Percentiles rank a stretch among this genome's conserved stretches.
Conservation (phyloP, 1,140 invertebrate genomes). For the Lasaia peninsularis region DNA sequence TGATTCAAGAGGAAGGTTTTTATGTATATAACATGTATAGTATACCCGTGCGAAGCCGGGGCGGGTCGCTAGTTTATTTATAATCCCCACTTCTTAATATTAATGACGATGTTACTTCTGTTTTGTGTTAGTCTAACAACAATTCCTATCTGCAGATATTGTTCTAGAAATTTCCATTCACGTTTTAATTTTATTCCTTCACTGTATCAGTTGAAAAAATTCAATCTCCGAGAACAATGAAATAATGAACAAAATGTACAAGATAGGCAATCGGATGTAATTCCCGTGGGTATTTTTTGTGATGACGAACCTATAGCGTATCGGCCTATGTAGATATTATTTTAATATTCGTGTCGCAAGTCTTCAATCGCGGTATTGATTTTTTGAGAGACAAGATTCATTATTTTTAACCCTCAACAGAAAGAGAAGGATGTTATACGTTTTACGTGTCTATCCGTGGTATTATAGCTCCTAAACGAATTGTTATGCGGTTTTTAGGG, state of each 20-base stretch:
- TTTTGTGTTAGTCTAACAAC: no score
- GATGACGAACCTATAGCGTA: constrained; percentile 38
- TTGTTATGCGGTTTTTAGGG: no score
- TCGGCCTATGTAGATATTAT: constrained; percentile 42
- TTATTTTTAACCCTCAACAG: neutral
- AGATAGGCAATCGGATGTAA: constrained; percentile 53
- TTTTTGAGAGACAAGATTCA: constrained; percentile 18
- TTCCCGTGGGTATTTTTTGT: constrained; percentile 55
- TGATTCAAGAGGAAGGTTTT: no score
- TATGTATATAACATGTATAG: no score
- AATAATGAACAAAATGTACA: constrained; percentile 40
- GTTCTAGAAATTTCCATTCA: neutral
- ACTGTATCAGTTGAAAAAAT: constrained; percentile 1
- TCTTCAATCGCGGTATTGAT: constrained; percentile 41
- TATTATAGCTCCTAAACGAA: no score
- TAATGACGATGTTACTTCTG: no score
- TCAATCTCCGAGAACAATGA: constrained; percentile 15
- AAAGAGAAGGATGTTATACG: no score
- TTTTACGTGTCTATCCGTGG: no score
- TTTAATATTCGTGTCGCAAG: constrained; percentile 58
- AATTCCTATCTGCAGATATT: no score
- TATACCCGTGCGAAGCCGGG: no score
- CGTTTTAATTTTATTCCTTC: neutral
- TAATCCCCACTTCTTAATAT: no score
- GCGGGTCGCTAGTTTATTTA: no score